phyloP scores from a whole-genome alignment of 2,888 invertebrate species.

The Ypsolopha sequella region DNA sequence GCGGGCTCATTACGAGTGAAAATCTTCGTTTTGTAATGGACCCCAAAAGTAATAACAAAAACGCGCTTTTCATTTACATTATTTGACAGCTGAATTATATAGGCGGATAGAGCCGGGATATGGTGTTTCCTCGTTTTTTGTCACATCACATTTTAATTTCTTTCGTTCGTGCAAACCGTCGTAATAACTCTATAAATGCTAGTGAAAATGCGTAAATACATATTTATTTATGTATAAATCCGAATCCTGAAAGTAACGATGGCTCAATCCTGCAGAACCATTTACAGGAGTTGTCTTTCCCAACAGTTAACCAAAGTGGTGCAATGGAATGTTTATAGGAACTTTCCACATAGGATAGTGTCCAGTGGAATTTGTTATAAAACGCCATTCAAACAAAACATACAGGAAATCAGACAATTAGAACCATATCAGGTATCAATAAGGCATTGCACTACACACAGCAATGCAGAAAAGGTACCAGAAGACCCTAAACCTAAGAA shows the following conservation, averaged over 20 bases:
- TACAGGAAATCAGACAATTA: constrained; percentile 20
- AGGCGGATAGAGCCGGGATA: neutral
- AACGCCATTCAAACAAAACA: constrained; percentile 16
- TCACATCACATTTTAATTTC: neutral
- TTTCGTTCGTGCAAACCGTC: neutral
- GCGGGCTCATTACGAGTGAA: too few relatives aligned
- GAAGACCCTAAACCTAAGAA: constrained; percentile 40
- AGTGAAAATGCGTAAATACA: neutral
- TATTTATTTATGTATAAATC: constrained; percentile 1
- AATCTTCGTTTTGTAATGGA: too few relatives aligned
- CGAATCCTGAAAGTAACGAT: constrained; percentile 19
- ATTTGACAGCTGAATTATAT: too few relatives aligned
- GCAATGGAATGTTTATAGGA: constrained; percentile 33
- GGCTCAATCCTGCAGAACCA: constrained; percentile 42
- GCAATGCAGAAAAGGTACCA: constrained; percentile 10
- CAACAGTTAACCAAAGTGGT: constrained; percentile 41
- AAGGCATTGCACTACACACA: constrained; percentile 23
- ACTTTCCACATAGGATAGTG: constrained; percentile 30
- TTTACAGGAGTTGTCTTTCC: constrained; percentile 34
- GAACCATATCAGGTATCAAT: neutral
- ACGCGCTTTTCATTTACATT: too few relatives aligned
- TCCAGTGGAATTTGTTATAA: constrained; percentile 33
- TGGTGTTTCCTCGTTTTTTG: neutral
- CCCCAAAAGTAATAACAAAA: too few relatives aligned
- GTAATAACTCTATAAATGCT: neutral